These are phyloP conservation scores for Scelioninae gen. 2 DNA, from an alignment of 2,888 invertebrate species.

Conservation along the genomic window DNA sequence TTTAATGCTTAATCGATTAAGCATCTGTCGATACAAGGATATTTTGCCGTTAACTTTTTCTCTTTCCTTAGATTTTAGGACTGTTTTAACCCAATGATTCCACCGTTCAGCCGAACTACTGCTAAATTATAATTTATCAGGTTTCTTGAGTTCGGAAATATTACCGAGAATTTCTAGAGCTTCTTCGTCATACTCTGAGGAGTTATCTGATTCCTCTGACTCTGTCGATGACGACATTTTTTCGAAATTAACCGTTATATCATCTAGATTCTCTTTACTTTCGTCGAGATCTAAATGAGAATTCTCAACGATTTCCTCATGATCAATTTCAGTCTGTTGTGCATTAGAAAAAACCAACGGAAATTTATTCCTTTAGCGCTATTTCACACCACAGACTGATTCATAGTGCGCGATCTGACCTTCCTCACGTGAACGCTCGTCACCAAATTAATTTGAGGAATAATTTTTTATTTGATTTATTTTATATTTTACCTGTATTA, in stretches of 20 bases:
- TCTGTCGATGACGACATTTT: neutral
- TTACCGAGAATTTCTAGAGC: neutral
- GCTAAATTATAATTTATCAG: neutral
- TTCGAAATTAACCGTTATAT: no score
- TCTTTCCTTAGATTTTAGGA: no score
- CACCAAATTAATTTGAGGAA: no score
- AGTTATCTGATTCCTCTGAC: neutral
- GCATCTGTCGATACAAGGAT: no score
- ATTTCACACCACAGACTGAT: no score
- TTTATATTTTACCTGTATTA: neutral
- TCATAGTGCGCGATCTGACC: no score
- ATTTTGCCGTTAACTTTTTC: no score
- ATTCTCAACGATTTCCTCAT: neutral
- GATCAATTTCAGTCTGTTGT: neutral
- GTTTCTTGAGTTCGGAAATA: neutral
- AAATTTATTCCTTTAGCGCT: no score
- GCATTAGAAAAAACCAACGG: no score
- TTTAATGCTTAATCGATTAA: no score
- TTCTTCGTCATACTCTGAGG: neutral
- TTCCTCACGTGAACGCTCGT: no score
- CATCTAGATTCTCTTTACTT: no score
- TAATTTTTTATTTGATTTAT: neutral
- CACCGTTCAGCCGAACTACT: neutral
- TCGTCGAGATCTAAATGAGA: neutral
- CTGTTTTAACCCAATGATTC: neutral